phyloP scores from a whole-genome alignment of 1,140 invertebrate species.

The Maniola jurtina region DNA sequence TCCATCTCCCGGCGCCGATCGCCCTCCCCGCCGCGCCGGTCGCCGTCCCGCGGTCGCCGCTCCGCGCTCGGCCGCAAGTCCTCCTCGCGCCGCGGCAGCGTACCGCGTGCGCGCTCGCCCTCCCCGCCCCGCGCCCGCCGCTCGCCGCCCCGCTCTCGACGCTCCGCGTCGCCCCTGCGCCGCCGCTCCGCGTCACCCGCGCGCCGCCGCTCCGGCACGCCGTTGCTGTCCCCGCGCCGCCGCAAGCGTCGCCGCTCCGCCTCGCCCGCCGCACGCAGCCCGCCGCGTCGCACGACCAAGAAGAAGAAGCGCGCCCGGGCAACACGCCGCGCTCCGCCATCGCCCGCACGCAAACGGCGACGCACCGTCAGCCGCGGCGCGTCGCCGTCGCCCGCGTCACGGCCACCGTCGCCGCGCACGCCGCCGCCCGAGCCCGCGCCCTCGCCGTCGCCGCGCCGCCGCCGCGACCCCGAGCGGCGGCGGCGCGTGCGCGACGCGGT shows the following conservation, averaged over 20 bases:
- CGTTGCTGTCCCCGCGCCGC: not conserved
- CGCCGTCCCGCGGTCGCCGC: slow-evolving; percentile 41
- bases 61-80: slow-evolving; percentile 36
- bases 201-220: slow-evolving; percentile 19
- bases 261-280: slow-evolving; percentile 51
- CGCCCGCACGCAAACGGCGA: slow-evolving; percentile 47
- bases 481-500: slow-evolving; percentile 59
- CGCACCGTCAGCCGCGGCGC: slow-evolving; percentile 46
- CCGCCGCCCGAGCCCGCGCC: slow-evolving; percentile 66
- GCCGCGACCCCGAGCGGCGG: slow-evolving; percentile 57
- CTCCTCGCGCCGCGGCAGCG: slow-evolving; percentile 22
- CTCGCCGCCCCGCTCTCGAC: slow-evolving; percentile 42
- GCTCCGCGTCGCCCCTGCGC: slow-evolving; percentile 27
- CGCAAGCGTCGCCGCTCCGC: slow-evolving; percentile 33
- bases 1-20: slow-evolving; percentile 50
- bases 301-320: slow-evolving; percentile 4
- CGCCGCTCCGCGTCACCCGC: slow-evolving; percentile 52
- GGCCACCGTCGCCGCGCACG: slow-evolving; percentile 62
- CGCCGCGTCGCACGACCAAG: slow-evolving; percentile 47
- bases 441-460: slow-evolving; percentile 60
- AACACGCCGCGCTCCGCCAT: slow-evolving; percentile 45
- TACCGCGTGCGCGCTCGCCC: slow-evolving; percentile 22
- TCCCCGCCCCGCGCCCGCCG: slow-evolving; percentile 32
- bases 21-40: slow-evolving; percentile 43
- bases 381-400: slow-evolving; percentile 50